Evolutionary conservation across 2,797 vertebrate genomes (phyloP).

Genomic region (Oreochromis mossambicus): DNA sequence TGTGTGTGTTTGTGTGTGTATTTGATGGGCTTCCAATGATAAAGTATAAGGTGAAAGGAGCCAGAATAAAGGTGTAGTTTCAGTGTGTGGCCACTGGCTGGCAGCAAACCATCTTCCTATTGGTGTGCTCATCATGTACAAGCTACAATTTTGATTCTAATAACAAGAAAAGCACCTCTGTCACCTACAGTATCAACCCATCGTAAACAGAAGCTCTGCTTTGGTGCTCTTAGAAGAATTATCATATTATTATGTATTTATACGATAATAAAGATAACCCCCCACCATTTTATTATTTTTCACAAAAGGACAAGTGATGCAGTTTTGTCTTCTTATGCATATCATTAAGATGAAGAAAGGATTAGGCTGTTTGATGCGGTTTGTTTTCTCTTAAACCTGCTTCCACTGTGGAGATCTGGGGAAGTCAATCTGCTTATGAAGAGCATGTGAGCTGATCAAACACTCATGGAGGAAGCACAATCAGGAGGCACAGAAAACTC

Average conservation of each 20-base stretch:
- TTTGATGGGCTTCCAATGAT: rapidly evolving
- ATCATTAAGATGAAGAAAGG: not conserved
- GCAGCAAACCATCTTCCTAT: conserved; percentile 45
- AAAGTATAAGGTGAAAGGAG: not conserved
- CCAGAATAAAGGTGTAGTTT: not conserved
- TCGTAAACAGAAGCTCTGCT: not conserved
- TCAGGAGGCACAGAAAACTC: rapidly evolving
- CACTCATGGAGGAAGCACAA: not conserved
- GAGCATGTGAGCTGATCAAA: not conserved
- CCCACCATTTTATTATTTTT: not conserved
- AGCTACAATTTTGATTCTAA: not conserved
- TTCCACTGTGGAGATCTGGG: not conserved
- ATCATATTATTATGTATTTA: not conserved
- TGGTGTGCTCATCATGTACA: not conserved
- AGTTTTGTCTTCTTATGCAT: not conserved
- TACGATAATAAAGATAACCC: not conserved
- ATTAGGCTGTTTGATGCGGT: not conserved
- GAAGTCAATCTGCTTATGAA: not conserved
- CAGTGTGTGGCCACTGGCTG: conserved; percentile 26
- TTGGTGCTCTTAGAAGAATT: not conserved
- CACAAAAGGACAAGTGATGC: not conserved
- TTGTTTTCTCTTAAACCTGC: not conserved
- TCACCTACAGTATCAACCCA: not conserved
- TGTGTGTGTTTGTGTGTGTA: rapidly evolving
- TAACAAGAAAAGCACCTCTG: not conserved